phyloP scores from a whole-genome alignment of 2,797 vertebrate genomes.

The Tadarida brasiliensis region DNA sequence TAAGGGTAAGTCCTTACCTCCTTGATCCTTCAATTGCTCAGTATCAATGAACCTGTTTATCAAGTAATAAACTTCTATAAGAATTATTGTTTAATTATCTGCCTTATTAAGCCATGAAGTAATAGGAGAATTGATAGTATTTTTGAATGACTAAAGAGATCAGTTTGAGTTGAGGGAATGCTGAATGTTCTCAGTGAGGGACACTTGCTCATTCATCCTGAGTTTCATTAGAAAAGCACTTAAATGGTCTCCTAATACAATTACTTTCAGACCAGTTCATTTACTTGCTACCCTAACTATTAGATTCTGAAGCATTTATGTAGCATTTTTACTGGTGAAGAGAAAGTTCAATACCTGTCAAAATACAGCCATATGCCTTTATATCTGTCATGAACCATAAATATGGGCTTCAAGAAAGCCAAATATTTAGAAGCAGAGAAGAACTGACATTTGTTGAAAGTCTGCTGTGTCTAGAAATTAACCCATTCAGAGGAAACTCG shows the following conservation, averaged over 20 bases:
- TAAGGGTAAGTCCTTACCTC: neutral
- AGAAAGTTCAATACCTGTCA: neutral
- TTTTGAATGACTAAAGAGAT: slow-evolving; percentile 37
- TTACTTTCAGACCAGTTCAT: neutral
- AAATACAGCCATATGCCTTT: neutral
- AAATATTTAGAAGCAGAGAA: neutral
- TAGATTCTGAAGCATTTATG: neutral
- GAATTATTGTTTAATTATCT: slow-evolving; percentile 5
- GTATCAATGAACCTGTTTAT: neutral
- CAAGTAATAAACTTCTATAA: slow-evolving; percentile 7
- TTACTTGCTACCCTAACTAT: neutral
- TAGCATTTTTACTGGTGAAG: neutral
- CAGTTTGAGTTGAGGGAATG: neutral
- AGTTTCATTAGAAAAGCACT: slow-evolving; percentile 25
- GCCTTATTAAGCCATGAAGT: neutral
- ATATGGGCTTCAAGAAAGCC: neutral
- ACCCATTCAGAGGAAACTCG: neutral
- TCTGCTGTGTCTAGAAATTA: neutral
- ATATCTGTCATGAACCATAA: neutral
- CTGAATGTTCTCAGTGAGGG: neutral
- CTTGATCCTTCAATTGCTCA: neutral
- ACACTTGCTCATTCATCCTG: neutral
- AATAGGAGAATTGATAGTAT: neutral
- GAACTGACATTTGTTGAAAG: neutral
- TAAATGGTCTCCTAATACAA: neutral